A percentile compares a stretch with the other conserved stretches of the same genome.
Evolutionary conservation across 2,113 vertebrate genomes (phyloP).

Genomic region (Petromus typicus): DNA sequence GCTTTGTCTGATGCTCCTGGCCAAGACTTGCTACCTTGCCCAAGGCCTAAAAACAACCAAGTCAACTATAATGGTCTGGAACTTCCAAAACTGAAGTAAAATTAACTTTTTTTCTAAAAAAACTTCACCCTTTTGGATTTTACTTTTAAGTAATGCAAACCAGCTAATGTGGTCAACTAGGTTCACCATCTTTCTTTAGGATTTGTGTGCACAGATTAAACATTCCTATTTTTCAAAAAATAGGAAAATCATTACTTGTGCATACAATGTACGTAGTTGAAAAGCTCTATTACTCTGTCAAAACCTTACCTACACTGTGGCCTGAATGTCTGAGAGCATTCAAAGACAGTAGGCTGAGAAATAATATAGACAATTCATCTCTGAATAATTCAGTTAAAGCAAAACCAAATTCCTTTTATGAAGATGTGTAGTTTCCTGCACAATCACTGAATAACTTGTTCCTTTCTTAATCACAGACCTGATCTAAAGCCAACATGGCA

Average conservation of each 20-base stretch:
- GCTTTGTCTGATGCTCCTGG: not conserved
- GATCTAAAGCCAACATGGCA: slow-evolving; percentile 18
- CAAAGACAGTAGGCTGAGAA: not conserved
- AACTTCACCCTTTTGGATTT: not conserved
- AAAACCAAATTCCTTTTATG: not conserved
- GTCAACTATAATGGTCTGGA: not conserved
- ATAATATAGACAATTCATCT: not conserved
- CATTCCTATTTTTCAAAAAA: slow-evolving; percentile 36
- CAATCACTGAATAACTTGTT: slow-evolving; percentile 35
- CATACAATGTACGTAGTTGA: slow-evolving; percentile 16
- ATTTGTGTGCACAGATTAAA: not conserved
- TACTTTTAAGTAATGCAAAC: not conserved
- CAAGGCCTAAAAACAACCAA: not conserved
- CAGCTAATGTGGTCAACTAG: not conserved
- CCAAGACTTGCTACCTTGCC: not conserved
- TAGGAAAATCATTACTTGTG: not conserved
- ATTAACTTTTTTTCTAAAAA: not conserved
- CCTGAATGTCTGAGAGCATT: not conserved
- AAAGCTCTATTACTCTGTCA: not conserved
- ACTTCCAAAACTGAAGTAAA: not conserved
- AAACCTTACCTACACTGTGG: not conserved
- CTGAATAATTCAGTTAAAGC: slow-evolving; percentile 17
- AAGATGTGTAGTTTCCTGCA: not conserved
- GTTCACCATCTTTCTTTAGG: not conserved
- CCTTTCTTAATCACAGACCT: slow-evolving; percentile 46